Percentiles rank a stretch among this genome's conserved stretches.
These are phyloP conservation scores for Chloroceryle inda DNA, from an alignment of 2,797 vertebrate genomes.

Conservation along the genomic window DNA sequence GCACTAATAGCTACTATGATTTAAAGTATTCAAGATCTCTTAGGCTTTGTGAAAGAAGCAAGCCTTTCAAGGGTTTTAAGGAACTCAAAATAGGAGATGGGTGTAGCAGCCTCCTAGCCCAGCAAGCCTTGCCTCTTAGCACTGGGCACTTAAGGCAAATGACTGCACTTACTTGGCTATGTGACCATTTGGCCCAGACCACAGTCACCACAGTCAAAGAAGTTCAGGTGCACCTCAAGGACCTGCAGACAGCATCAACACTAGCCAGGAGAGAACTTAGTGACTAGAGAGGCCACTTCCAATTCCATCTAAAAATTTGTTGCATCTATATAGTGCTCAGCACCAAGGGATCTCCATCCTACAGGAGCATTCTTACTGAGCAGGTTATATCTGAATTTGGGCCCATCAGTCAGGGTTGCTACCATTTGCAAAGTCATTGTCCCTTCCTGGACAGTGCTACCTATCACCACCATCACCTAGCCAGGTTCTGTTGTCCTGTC, in stretches of 20 bases:
- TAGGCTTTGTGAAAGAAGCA: neutral
- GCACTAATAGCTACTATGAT: neutral
- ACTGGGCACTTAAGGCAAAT: neutral
- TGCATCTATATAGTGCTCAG: neutral
- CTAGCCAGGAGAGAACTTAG: neutral
- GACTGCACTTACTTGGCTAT: neutral
- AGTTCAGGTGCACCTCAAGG: neutral
- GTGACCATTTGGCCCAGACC: neutral
- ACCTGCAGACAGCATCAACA: neutral
- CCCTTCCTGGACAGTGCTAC: neutral
- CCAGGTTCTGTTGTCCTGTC: neutral
- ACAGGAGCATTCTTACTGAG: neutral
- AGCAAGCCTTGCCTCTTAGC: neutral
- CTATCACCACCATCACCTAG: neutral
- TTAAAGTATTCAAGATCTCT: conserved; percentile 8
- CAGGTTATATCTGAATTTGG: neutral
- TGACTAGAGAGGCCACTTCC: neutral
- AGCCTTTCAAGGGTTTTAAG: neutral
- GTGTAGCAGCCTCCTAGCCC: neutral
- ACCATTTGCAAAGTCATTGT: neutral
- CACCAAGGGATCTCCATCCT: neutral
- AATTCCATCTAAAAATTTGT: neutral
- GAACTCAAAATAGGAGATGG: neutral
- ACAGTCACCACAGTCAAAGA: fast-evolving
- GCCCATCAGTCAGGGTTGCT: neutral